These are phyloP conservation scores for Ctenosaura bakeri DNA, from an alignment of 2,797 vertebrate species.

Conservation along the genomic window DNA sequence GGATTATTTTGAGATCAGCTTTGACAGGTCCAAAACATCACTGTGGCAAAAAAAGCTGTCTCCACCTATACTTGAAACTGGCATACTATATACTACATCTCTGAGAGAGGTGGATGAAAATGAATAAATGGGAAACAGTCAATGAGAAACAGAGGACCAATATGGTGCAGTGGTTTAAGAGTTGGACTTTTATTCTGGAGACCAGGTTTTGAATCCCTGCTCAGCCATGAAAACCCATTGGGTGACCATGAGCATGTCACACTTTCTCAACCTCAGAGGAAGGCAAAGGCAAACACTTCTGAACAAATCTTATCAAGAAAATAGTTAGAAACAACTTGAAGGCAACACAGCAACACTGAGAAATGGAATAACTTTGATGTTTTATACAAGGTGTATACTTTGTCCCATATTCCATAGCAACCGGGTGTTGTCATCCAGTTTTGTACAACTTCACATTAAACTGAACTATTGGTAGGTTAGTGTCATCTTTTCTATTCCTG, in stretches of 20 bases:
- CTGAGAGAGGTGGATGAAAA: slow-evolving; percentile 82
- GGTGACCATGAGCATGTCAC: no score
- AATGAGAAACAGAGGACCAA: rapidly evolving
- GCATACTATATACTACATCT: slow-evolving; percentile 39
- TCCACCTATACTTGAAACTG: slow-evolving; percentile 78
- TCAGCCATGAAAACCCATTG: no score
- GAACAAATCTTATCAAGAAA: no score
- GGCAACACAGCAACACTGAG: no score
- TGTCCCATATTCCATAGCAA: neutral
- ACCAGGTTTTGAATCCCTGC: no score
- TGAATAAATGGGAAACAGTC: slow-evolving; percentile 47
- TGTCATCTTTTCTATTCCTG: neutral
- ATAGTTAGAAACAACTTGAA: no score
- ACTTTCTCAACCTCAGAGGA: no score
- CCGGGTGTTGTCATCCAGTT: neutral
- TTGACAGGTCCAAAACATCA: slow-evolving; percentile 80
- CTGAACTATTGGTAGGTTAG: neutral
- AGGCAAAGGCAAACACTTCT: no score
- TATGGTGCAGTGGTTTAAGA: no score
- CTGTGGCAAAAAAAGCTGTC: slow-evolving; percentile 82
- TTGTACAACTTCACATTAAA: neutral
- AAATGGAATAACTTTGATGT: neutral
- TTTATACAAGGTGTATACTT: neutral
- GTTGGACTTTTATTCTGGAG: no score
- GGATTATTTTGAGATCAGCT: slow-evolving; percentile 86